Evolutionary conservation across 2,888 invertebrate genomes (phyloP).

Genomic region (Nemotelus pantherinus): DNA sequence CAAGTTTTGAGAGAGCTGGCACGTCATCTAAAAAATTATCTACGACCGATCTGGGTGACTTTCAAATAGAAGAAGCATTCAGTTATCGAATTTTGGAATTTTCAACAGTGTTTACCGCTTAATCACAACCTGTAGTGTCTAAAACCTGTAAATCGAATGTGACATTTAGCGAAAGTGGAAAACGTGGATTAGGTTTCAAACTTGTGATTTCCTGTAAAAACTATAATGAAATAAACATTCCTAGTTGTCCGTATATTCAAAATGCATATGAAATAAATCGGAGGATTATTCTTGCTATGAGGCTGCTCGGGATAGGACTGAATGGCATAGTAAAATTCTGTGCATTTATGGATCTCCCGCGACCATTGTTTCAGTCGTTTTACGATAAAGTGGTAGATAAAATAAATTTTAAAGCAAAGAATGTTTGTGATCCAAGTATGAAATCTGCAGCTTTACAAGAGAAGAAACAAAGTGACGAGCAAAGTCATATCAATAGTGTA

Average conservation of each 20-base stretch:
- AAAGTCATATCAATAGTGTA: not conserved
- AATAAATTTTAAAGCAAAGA: not conserved
- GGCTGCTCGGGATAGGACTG: not conserved
- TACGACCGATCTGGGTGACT: not conserved
- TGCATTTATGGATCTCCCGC: not conserved
- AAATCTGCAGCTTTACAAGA: constrained; percentile 24
- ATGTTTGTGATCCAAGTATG: constrained; percentile 14
- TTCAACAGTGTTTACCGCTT: not conserved
- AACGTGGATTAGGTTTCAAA: constrained; percentile 16
- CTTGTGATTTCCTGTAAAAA: constrained; percentile 15
- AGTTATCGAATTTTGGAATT: constrained; percentile 18
- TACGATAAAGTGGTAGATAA: not conserved
- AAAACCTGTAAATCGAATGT: not conserved
- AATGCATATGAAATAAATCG: constrained; percentile 20
- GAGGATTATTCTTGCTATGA: constrained; percentile 19
- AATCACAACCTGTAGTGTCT: not conserved
- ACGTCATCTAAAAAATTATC: constrained; percentile 3
- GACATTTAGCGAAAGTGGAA: constrained; percentile 4
- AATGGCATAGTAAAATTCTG: not conserved
- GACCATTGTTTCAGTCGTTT: not conserved
- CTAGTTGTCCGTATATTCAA: constrained; percentile 10
- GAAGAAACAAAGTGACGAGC: constrained; percentile 24
- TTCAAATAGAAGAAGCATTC: not conserved
- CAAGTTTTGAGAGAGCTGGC: constrained; percentile 16
- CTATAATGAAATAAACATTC: constrained; percentile 17